Conservation (phyloP, 2,113 vertebrate species). For the Origma solitaria region DNA sequence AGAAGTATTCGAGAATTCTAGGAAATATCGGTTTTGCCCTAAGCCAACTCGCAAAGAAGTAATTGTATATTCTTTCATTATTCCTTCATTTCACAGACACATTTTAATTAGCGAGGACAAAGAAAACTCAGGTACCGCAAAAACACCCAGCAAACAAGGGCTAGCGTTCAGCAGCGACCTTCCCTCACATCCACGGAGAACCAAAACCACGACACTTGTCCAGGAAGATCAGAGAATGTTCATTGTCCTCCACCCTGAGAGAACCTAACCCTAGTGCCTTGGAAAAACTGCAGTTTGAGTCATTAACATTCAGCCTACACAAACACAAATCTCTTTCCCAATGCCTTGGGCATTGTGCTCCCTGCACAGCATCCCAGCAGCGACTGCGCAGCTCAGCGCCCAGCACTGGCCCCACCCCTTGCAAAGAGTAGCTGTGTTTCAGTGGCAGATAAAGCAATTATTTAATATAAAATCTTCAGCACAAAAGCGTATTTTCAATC, state of each 20-base stretch:
- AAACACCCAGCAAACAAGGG: neutral
- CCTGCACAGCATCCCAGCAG: neutral
- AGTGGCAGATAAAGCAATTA: neutral
- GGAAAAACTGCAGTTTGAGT: neutral
- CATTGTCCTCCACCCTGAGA: neutral
- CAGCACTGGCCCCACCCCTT: neutral
- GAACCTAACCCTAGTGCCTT: neutral
- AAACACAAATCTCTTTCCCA: neutral
- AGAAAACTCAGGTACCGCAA: neutral
- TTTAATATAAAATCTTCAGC: neutral
- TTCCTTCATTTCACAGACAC: neutral
- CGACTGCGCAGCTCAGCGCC: rapidly evolving
- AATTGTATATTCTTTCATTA: neutral
- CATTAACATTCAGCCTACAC: neutral
- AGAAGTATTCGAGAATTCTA: neutral
- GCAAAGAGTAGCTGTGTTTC: neutral
- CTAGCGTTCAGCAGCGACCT: neutral
- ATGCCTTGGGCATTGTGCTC: neutral
- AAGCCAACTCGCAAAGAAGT: neutral
- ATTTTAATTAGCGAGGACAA: neutral
- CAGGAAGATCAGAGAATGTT: neutral
- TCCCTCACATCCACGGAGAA: neutral
- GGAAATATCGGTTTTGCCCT: neutral
- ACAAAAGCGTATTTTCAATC: neutral
- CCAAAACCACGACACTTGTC: neutral